A percentile compares a stretch with the other conserved stretches of the same genome.
These are phyloP conservation scores for Parasteatoda tepidariorum DNA, from an alignment of 1,140 invertebrate genomes.

Conservation along the genomic window DNA sequence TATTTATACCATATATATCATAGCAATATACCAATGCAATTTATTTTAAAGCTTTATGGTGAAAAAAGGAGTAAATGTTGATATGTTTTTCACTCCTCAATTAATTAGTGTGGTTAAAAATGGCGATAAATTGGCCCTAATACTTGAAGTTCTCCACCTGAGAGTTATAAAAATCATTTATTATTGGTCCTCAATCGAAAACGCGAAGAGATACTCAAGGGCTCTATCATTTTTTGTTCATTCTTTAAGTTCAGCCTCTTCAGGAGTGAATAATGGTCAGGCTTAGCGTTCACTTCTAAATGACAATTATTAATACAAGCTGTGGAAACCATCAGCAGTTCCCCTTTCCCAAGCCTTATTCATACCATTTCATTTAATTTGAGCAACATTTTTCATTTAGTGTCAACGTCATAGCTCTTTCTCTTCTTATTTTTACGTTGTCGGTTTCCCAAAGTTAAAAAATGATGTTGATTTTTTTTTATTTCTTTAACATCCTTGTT, in stretches of 20 bases:
- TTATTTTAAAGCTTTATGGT: no score
- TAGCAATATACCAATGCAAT: no score
- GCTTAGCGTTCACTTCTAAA: constrained; percentile 22
- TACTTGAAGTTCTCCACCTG: neutral
- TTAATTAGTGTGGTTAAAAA: neutral
- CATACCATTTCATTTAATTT: constrained; percentile 34
- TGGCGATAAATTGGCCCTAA: neutral
- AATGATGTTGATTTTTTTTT: constrained; percentile 8
- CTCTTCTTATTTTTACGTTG: constrained; percentile 5
- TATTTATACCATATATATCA: no score
- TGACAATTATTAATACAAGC: constrained; percentile 52
- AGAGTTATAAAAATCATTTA: constrained; percentile 15
- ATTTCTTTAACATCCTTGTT: neutral
- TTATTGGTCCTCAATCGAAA: constrained; percentile 6
- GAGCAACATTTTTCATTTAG: constrained; percentile 47
- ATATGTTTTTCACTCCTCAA: no score
- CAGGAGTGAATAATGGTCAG: constrained; percentile 36
- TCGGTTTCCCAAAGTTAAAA: neutral
- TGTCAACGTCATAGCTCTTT: constrained; percentile 36
- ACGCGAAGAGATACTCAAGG: neutral
- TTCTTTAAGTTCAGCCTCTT: neutral
- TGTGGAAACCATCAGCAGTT: neutral
- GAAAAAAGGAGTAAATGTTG: no score
- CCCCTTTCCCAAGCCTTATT: neutral
- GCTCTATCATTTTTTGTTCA: neutral